Percentiles rank a stretch among this genome's conserved stretches.
Conservation (phyloP, 2,797 vertebrate species). For the Manis crassicaudata region DNA sequence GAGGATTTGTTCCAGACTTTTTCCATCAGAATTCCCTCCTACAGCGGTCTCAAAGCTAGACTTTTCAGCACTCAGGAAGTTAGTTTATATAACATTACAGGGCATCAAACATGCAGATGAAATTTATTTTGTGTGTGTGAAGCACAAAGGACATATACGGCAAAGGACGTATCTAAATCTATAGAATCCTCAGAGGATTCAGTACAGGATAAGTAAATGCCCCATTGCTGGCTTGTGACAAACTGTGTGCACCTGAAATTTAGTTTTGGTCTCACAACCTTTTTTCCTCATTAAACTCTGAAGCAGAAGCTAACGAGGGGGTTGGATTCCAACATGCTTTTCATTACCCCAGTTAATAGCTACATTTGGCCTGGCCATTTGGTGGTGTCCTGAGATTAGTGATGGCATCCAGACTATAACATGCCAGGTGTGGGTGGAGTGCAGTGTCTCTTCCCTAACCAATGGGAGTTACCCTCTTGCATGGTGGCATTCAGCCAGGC, state of each 20-base stretch:
- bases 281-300: neutral
- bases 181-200: neutral
- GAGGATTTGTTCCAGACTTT: neutral
- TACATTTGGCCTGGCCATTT: neutral
- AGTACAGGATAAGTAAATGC: neutral
- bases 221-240: neutral
- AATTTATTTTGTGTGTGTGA: neutral
- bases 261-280: neutral
- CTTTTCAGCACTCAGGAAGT: neutral
- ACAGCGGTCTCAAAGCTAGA: neutral
- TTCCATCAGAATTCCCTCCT: neutral
- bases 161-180: neutral
- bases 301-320: neutral
- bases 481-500: neutral
- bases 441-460: neutral
- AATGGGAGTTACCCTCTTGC: neutral
- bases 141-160: neutral
- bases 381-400: neutral
- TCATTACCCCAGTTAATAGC: neutral
- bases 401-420: neutral
- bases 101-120: neutral
- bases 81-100: neutral
- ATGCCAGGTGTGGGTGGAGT: rapidly evolving
- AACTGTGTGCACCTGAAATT: neutral
- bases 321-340: neutral